Evolutionary conservation across 2,888 invertebrate genomes (phyloP), one percentile per base, ranked within the genome.

Genomic region (Apotomis turbidana): DNA sequence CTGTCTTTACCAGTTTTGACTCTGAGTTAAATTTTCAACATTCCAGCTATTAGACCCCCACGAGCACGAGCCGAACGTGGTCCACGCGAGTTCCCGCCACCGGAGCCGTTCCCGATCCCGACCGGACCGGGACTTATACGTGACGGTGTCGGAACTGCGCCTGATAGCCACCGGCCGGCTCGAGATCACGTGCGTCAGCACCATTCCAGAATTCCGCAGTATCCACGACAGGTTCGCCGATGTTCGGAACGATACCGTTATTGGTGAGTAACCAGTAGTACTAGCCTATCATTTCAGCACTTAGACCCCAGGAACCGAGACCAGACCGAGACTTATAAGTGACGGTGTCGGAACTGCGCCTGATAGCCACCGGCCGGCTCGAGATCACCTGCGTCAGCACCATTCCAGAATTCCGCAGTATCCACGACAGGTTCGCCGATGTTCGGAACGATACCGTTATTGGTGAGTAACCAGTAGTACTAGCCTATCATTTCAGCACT

Each of bases 331-430:
- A 95, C 81, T 90, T 97, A 66, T 95, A 95, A 79, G 94, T 97
- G 77, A 95, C 96, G 74, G 95, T 97, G 70, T 95, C 96, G 0
- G 96, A 96, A 77, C 93, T 96, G 75, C 96, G 96, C 83, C 94
- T 95, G 66, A 95, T 95, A 36, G 95, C 94, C 55, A 95, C 96
- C 74, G 96, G 96, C 4, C 93, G 95, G 72, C 92, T 97, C 75
- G 95, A 96, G 84, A 95, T 97, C 79, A 96, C 95, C 73, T 97
- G 97, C 84, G 94, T 96, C 85, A 95, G 97, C 81, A 97, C 97
- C 67, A 97, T 97, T 80, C 97, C 97, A 0, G 95, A 96, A 78
- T 96, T 96, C 81, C 94, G 96, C 72, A 95, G 94, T 75, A 95
- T 95, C 76, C 95, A 95, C 72, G 96, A 96, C 81, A 94, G 95